These are phyloP conservation scores for Trichogramma evanescens DNA, from an alignment of 2,888 invertebrate genomes.

Conservation along the genomic window DNA sequence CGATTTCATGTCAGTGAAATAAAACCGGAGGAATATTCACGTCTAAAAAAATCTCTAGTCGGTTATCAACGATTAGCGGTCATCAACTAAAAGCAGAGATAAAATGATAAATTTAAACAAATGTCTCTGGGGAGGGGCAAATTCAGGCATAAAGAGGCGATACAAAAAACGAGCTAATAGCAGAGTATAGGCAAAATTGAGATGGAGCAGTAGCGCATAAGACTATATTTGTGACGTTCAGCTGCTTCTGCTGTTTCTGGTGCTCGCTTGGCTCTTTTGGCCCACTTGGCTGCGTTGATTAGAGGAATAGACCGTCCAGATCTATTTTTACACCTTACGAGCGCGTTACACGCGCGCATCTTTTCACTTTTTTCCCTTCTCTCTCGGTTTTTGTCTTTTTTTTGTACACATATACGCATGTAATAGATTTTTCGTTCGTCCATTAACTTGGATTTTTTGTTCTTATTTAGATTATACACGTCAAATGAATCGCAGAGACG, in stretches of 20 bases:
- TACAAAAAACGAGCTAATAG: not conserved
- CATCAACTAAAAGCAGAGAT: too few relatives aligned
- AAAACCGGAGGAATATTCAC: too few relatives aligned
- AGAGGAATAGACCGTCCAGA: conserved; percentile 17
- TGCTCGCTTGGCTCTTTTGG: conserved; percentile 30
- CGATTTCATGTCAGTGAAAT: too few relatives aligned
- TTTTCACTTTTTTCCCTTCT: not conserved
- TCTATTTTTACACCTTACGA: conserved; percentile 32
- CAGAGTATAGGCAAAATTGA: too few relatives aligned
- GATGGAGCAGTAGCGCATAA: not conserved
- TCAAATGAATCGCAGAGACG: too few relatives aligned
- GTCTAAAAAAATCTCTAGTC: too few relatives aligned
- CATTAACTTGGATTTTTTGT: too few relatives aligned
- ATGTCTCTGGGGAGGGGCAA: not conserved
- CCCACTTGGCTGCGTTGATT: conserved; percentile 38
- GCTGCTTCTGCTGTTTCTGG: conserved; percentile 25
- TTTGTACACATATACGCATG: too few relatives aligned
- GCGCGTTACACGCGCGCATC: not conserved
- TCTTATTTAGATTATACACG: too few relatives aligned
- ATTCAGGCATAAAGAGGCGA: not conserved
- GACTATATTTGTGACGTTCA: conserved; percentile 40
- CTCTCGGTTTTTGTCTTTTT: not conserved
- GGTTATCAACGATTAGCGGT: too few relatives aligned
- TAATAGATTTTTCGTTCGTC: too few relatives aligned
- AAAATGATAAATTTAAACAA: too few relatives aligned